phyloP scores from a whole-genome alignment of 2,113 vertebrate species.

The Zeus faber region DNA sequence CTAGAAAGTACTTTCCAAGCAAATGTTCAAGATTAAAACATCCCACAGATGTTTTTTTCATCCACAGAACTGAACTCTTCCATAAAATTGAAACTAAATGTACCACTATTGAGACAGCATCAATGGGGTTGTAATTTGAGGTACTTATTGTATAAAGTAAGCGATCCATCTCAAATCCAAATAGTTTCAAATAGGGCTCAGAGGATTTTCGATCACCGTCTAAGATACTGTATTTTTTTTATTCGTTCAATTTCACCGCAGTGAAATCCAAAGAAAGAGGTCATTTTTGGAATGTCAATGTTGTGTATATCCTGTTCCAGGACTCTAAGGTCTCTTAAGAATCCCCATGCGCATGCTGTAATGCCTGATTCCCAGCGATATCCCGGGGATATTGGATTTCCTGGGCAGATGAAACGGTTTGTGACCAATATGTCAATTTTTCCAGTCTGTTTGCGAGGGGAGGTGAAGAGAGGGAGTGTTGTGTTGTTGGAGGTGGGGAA shows the following conservation, averaged over 20 bases:
- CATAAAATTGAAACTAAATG: conserved; percentile 41
- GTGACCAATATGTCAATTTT: conserved; percentile 65
- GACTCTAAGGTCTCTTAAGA: conserved; percentile 64
- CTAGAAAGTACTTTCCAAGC: too few relatives aligned
- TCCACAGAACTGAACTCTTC: conserved; percentile 42
- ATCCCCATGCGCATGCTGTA: conserved; percentile 48
- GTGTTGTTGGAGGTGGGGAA: too few relatives aligned
- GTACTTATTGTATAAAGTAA: conserved; percentile 52
- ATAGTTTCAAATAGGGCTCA: conserved; percentile 62
- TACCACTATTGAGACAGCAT: conserved; percentile 32
- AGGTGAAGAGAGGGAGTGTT: too few relatives aligned
- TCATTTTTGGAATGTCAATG: conserved; percentile 63
- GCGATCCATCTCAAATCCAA: conserved; percentile 61
- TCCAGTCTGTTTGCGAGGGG: conserved; percentile 37
- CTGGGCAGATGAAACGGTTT: conserved; percentile 62
- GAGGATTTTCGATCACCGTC: conserved; percentile 64
- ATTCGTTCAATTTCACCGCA: conserved; percentile 66
- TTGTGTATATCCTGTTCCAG: conserved; percentile 59
- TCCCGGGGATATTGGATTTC: conserved; percentile 69
- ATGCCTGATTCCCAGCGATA: conserved; percentile 67
- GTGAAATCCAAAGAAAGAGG: conserved; percentile 56
- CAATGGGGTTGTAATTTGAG: conserved; percentile 44
- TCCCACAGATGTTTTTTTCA: conserved; percentile 16
- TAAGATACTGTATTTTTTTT: conserved; percentile 62
- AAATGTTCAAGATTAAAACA: too few relatives aligned